Conservation (phyloP, 2,888 invertebrate genomes). For the Emmelina monodactyla region DNA sequence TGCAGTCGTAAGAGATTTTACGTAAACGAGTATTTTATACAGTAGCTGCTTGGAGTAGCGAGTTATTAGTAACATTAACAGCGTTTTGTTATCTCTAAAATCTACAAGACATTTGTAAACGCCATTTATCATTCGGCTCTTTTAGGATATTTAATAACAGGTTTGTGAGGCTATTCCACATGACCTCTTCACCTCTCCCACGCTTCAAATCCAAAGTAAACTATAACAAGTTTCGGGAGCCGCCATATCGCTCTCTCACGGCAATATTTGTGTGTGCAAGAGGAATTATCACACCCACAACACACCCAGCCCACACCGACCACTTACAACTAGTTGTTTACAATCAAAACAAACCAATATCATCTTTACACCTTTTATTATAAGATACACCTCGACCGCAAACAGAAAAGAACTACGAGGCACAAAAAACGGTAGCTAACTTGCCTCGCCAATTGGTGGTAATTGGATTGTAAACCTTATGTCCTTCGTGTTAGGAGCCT, state of each 20-base stretch:
- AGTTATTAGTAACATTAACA: too few relatives aligned
- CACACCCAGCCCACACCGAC: constrained; percentile 34
- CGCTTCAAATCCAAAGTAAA: constrained; percentile 49
- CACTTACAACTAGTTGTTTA: constrained; percentile 16
- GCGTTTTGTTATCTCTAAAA: too few relatives aligned
- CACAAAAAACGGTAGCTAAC: not conserved
- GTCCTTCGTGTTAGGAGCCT: not conserved
- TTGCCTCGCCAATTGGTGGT: not conserved
- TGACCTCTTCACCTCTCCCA: constrained; percentile 61
- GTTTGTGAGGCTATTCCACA: too few relatives aligned
- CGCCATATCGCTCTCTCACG: constrained; percentile 44
- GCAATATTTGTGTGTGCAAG: constrained; percentile 52
- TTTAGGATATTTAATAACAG: too few relatives aligned
- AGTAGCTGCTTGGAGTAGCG: too few relatives aligned
- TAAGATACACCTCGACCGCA: not conserved
- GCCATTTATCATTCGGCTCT: too few relatives aligned
- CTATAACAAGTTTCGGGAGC: constrained; percentile 46
- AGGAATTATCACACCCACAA: constrained; percentile 62
- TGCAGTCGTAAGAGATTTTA: too few relatives aligned
- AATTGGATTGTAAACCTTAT: not conserved
- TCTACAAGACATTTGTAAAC: too few relatives aligned
- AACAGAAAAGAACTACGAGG: not conserved
- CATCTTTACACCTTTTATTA: constrained; percentile 1
- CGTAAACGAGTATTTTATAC: too few relatives aligned
- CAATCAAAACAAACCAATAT: constrained; percentile 11